Percentiles rank a stretch among this genome's conserved stretches.
Conservation (phyloP, 2,113 vertebrate genomes). For the Condylura cristata region DNA sequence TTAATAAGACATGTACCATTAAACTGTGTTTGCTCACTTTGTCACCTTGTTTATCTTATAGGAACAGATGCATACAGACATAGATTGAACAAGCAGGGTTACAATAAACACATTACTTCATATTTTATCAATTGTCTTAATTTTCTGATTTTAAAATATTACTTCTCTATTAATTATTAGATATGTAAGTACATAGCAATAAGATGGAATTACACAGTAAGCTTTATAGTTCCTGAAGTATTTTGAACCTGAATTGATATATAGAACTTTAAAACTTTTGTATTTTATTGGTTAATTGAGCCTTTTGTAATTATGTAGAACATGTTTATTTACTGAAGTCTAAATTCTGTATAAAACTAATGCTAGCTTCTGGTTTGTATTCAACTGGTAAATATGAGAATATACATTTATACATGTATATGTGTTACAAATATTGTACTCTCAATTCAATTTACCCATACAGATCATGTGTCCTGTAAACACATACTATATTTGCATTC, state of each 20-base stretch:
- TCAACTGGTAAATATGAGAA: background rate
- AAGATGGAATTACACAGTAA: background rate
- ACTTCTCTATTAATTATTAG: background rate
- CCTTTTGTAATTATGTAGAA: background rate
- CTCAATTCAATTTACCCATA: background rate
- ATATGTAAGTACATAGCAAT: background rate
- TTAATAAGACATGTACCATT: background rate
- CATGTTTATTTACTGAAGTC: background rate
- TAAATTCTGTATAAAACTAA: background rate
- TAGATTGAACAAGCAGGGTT: background rate
- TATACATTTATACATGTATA: background rate
- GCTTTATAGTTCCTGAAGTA: background rate
- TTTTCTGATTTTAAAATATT: background rate
- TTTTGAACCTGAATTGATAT: background rate
- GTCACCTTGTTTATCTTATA: background rate
- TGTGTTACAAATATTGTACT: background rate
- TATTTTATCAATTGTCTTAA: background rate
- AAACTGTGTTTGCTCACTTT: background rate
- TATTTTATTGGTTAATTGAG: background rate
- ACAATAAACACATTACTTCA: background rate
- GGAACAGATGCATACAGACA: background rate
- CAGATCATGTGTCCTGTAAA: background rate
- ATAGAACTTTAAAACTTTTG: background rate
- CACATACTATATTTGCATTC: background rate
- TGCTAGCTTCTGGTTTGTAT: background rate